These are phyloP conservation scores for Cheilosia pagana DNA, from an alignment of 2,888 invertebrate species.

Conservation along the genomic window DNA sequence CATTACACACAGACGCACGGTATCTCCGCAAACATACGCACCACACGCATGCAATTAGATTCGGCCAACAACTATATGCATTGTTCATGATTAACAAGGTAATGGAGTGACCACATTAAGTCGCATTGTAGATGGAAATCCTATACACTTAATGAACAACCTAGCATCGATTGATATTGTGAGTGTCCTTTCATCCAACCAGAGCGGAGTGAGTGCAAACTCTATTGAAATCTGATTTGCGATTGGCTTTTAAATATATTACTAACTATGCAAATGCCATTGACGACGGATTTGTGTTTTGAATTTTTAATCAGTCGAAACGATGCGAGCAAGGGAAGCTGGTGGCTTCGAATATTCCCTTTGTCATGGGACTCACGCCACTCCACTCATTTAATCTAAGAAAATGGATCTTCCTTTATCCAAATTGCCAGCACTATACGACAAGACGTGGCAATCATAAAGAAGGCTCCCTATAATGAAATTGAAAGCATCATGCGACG, in stretches of 20 bases:
- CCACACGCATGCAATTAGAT: conserved; percentile 14
- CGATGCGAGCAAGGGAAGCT: conserved; percentile 1
- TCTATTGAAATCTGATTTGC: conserved; percentile 22
- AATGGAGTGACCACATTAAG: conserved; percentile 23
- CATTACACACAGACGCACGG: no score
- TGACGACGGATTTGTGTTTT: conserved; percentile 14
- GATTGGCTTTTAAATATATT: not conserved
- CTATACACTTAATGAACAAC: conserved; percentile 26
- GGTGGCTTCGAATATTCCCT: not conserved
- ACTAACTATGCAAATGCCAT: conserved; percentile 4
- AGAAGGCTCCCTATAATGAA: conserved; percentile 13
- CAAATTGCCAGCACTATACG: conserved; percentile 11
- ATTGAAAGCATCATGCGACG: conserved; percentile 15
- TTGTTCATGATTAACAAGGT: not conserved
- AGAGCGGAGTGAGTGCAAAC: not conserved
- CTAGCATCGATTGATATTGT: conserved; percentile 1
- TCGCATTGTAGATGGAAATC: conserved; percentile 28
- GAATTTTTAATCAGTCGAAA: conserved; percentile 44
- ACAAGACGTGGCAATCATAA: conserved; percentile 33
- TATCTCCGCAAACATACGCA: not conserved
- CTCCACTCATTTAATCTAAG: conserved; percentile 12
- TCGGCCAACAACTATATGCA: not conserved
- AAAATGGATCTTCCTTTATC: conserved; percentile 21
- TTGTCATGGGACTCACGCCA: not conserved
- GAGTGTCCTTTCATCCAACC: not conserved